phyloP scores from a whole-genome alignment of 2,888 invertebrate genomes.

The Tenthredo livida region DNA sequence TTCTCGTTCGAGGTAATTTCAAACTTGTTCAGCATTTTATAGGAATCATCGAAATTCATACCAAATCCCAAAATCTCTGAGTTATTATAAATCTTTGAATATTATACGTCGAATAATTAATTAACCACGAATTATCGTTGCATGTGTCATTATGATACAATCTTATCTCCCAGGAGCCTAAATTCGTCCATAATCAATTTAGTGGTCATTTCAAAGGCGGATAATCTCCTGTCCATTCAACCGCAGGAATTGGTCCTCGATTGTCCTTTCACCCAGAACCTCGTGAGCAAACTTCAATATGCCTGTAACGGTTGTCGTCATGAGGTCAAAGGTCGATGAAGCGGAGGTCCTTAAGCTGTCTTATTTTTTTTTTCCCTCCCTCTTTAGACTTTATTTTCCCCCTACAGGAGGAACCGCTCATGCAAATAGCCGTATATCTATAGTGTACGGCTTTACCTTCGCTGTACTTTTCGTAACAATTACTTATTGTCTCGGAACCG shows the following conservation, averaged over 20 bases:
- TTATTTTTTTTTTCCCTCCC: background rate
- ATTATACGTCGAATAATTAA: background rate
- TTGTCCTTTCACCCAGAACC: slow-evolving; percentile 42
- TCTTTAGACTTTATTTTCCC: background rate
- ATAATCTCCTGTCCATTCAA: background rate
- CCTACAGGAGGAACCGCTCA: background rate
- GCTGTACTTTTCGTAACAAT: slow-evolving; percentile 4
- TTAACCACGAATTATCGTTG: background rate
- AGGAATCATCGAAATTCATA: background rate
- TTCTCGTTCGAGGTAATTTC: background rate
- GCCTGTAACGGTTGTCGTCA: slow-evolving; percentile 18
- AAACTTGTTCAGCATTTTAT: too few species aligned
- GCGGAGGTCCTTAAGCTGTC: background rate
- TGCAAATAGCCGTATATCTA: background rate
- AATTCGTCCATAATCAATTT: background rate
- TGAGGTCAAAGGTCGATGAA: slow-evolving; percentile 31
- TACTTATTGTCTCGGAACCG: slow-evolving; percentile 21
- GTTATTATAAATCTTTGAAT: background rate
- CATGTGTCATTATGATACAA: background rate
- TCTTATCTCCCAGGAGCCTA: background rate
- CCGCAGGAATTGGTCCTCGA: slow-evolving; percentile 21
- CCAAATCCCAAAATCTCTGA: background rate
- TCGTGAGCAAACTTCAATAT: slow-evolving; percentile 37
- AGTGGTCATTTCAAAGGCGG: background rate
- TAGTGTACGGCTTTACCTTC: background rate